A percentile compares a stretch with the other conserved stretches of the same genome.
phyloP scores from a whole-genome alignment of 92 coral and sea anemone genomes.

The Metridium senile region DNA sequence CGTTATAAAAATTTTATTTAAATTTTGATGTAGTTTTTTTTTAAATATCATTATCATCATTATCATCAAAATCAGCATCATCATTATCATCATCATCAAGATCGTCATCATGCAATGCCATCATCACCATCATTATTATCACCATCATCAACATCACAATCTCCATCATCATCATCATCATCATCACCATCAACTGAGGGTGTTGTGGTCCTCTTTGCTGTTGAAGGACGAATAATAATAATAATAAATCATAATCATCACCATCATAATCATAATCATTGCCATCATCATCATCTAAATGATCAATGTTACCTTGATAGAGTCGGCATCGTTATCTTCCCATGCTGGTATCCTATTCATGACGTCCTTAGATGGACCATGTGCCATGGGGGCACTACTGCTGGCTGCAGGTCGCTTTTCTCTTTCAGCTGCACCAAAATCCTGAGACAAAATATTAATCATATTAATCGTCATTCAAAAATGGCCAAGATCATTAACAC shows the following conservation, averaged over 20 bases:
- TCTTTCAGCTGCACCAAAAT: constrained; percentile 59
- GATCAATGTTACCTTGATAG: constrained; percentile 75
- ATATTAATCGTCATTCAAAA: too few relatives aligned
- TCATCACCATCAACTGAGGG: too few relatives aligned
- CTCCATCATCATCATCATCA: background rate
- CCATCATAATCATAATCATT: background rate
- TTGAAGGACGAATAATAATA: background rate
- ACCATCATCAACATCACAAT: background rate
- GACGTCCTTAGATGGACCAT: constrained; percentile 25
- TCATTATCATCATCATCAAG: background rate
- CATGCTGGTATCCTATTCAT: constrained; percentile 49
- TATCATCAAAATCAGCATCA: background rate
- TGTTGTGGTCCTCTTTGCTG: too few relatives aligned
- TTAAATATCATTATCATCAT: too few relatives aligned
- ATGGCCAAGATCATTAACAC: too few relatives aligned
- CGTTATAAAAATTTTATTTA: too few relatives aligned
- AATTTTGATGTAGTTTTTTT: too few relatives aligned
- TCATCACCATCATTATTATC: background rate
- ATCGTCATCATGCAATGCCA: too few relatives aligned
- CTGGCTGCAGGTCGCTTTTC: constrained; percentile 27
- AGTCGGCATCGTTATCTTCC: constrained; percentile 70
- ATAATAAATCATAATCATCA: background rate
- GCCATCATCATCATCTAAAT: background rate
- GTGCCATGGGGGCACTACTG: constrained; percentile 11
- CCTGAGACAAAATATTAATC: constrained; percentile 20